Conservation (phyloP, 2,888 invertebrate species). For the Steinernema carpocapsae region DNA sequence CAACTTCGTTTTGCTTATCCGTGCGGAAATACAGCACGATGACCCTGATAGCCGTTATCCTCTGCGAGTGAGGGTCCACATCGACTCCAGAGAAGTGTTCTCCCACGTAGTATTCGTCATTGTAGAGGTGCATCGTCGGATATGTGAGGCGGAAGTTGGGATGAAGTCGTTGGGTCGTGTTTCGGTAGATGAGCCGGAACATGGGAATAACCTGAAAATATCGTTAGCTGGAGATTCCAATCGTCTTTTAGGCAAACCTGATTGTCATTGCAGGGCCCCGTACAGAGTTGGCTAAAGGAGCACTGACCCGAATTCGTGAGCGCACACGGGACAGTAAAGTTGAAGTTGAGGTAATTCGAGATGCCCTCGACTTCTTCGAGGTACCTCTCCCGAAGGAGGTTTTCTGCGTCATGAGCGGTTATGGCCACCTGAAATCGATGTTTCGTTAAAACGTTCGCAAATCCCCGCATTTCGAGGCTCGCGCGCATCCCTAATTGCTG, state of each 20-base stretch:
- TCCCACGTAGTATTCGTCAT: slow-evolving; percentile 64
- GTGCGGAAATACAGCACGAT: slow-evolving; percentile 62
- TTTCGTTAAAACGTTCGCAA: background rate
- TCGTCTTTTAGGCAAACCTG: slow-evolving; percentile 41
- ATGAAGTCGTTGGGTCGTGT: slow-evolving; percentile 53
- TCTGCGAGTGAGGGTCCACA: slow-evolving; percentile 43
- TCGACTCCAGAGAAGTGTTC: slow-evolving; percentile 61
- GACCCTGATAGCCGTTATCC: slow-evolving; percentile 44
- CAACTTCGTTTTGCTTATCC: slow-evolving; percentile 48
- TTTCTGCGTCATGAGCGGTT: slow-evolving; percentile 56
- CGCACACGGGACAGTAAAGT: slow-evolving; percentile 55
- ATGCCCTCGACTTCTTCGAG: slow-evolving; percentile 54
- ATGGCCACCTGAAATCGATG: slow-evolving; percentile 42
- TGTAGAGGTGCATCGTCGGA: slow-evolving; percentile 63
- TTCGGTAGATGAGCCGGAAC: slow-evolving; percentile 60
- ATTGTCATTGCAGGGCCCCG: slow-evolving; percentile 58
- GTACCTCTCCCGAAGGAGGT: slow-evolving; percentile 52
- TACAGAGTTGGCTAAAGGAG: slow-evolving; percentile 54
- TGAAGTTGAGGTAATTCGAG: slow-evolving; percentile 53
- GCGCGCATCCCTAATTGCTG: slow-evolving; percentile 27
- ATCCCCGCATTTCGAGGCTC: background rate
- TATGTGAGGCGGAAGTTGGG: slow-evolving; percentile 61
- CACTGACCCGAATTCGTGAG: slow-evolving; percentile 43
- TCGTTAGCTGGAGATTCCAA: background rate
- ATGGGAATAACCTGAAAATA: slow-evolving; percentile 52